Conservation (phyloP, 2,797 vertebrate genomes). For the Pseudochaenichthys georgianus region DNA sequence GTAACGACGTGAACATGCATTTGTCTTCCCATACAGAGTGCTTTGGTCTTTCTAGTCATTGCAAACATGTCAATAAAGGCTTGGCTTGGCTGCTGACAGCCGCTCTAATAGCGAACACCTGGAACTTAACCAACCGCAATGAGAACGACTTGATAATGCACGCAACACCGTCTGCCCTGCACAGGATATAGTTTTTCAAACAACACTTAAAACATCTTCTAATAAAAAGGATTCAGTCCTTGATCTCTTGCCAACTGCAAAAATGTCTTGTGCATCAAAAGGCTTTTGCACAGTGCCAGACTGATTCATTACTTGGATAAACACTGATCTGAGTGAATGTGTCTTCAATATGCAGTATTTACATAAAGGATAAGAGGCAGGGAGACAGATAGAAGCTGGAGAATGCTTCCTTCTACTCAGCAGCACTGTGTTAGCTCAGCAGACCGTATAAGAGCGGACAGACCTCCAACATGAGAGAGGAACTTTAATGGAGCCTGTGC, state of each 20-base stretch:
- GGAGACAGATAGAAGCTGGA: slow-evolving; percentile 50
- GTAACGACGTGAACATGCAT: slow-evolving; percentile 67
- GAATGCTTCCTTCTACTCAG: slow-evolving; percentile 65
- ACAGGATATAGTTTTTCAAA: slow-evolving; percentile 61
- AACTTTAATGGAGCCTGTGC: slow-evolving; percentile 61
- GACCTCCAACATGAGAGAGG: slow-evolving; percentile 41
- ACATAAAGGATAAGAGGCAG: slow-evolving; percentile 62
- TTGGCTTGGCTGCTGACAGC: slow-evolving; percentile 67
- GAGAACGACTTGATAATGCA: slow-evolving; percentile 58
- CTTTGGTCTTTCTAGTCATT: slow-evolving; percentile 57
- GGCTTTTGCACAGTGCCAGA: slow-evolving; percentile 52
- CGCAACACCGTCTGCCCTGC: slow-evolving; percentile 40
- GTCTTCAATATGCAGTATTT: slow-evolving; percentile 69
- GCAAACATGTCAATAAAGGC: slow-evolving; percentile 76
- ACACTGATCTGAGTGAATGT: slow-evolving; percentile 63
- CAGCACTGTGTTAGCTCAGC: slow-evolving; percentile 67
- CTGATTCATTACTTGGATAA: slow-evolving; percentile 71
- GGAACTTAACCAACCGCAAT: slow-evolving; percentile 63
- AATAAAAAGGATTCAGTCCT: slow-evolving; percentile 61
- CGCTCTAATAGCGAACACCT: slow-evolving; percentile 72
- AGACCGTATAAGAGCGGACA: slow-evolving; percentile 63
- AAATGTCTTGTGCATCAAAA: slow-evolving; percentile 62
- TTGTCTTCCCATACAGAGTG: slow-evolving; percentile 46
- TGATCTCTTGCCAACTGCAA: slow-evolving; percentile 69
- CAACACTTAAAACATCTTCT: slow-evolving; percentile 57